Conservation (phyloP, 2,888 invertebrate genomes). For the Neuroscelio doddi region DNA sequence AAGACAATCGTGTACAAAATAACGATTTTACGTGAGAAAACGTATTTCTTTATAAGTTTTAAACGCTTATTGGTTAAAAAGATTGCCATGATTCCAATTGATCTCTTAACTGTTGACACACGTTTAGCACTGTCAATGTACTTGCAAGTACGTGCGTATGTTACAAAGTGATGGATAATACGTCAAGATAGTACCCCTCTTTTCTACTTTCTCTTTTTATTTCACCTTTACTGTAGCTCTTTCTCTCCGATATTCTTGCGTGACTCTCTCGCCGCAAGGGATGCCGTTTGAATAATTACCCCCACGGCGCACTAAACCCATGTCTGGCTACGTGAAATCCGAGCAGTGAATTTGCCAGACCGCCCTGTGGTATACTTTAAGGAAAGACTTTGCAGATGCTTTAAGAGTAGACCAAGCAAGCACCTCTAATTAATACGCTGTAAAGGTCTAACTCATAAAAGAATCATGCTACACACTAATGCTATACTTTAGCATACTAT, state of each 20-base stretch:
- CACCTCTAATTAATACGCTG: constrained; percentile 64
- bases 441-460: constrained; percentile 32
- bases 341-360: constrained; percentile 65
- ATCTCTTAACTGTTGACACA: constrained; percentile 48
- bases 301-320: constrained; percentile 64
- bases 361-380: constrained; percentile 60
- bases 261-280: constrained; percentile 62
- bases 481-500: background rate
- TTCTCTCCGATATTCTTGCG: constrained; percentile 53
- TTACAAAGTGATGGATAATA: constrained; percentile 66
- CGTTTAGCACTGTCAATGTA: constrained; percentile 60
- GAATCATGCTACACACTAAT: constrained; percentile 20
- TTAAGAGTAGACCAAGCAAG: constrained; percentile 52
- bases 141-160: constrained; percentile 58
- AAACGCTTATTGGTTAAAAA: constrained; percentile 12
- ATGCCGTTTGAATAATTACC: constrained; percentile 71
- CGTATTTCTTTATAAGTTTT: too few relatives aligned
- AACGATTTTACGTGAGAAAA: too few relatives aligned
- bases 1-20: too few relatives aligned
- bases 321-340: constrained; percentile 65
- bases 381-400: constrained; percentile 62
- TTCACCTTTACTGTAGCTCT: constrained; percentile 39
- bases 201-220: constrained; percentile 49
- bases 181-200: constrained; percentile 53
- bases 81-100: constrained; percentile 24